Percentiles rank a stretch among this genome's conserved stretches.
These are phyloP conservation scores for Platysternon megacephalum DNA, from an alignment of 2,113 vertebrate species.

Conservation along the genomic window DNA sequence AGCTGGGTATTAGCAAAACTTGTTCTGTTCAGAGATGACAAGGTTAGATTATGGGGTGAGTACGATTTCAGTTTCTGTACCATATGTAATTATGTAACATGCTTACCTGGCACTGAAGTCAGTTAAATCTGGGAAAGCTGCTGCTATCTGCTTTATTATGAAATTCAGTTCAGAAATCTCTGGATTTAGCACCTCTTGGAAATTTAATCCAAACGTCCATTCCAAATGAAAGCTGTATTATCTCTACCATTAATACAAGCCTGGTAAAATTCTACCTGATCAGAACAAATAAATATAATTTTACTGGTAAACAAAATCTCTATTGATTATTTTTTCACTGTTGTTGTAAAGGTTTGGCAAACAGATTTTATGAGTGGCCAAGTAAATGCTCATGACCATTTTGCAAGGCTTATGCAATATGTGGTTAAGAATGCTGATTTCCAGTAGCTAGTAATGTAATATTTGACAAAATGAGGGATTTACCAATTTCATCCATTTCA, in stretches of 20 bases:
- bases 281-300: background rate
- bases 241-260: background rate
- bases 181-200: background rate
- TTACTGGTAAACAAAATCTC: background rate
- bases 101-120: background rate
- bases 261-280: background rate
- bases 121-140: background rate
- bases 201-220: background rate
- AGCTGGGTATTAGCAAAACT: background rate
- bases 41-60: background rate
- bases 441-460: background rate
- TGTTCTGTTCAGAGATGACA: fast-evolving
- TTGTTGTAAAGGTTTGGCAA: background rate
- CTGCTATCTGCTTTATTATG: background rate
- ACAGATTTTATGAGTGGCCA: background rate
- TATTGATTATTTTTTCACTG: background rate
- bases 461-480: background rate
- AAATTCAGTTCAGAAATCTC: background rate
- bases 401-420: background rate
- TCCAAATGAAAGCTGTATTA: background rate
- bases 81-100: fast-evolving
- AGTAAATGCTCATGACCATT: background rate
- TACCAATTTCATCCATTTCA: background rate
- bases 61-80: background rate
- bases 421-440: background rate